A percentile compares a stretch with the other conserved stretches of the same genome.
Conservation (phyloP, 1,140 invertebrate genomes). For the Drosophila bocqueti region DNA sequence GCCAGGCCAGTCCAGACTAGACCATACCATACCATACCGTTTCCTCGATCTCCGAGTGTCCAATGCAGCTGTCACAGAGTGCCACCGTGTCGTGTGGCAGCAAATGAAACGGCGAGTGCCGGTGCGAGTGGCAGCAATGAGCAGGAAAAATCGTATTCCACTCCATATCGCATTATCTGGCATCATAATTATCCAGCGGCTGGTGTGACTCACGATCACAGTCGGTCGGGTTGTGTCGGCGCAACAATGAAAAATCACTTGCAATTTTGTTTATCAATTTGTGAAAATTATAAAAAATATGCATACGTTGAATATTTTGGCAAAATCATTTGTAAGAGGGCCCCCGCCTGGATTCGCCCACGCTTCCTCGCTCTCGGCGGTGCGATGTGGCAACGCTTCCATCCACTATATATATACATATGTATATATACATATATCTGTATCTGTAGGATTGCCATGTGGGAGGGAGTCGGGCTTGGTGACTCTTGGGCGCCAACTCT, state of each 20-base stretch:
- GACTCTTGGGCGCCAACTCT: conserved; percentile 62
- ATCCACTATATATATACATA: conserved; percentile 1
- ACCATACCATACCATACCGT: neutral
- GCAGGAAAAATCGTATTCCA: conserved; percentile 70
- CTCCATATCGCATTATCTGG: conserved; percentile 79
- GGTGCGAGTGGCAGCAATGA: conserved; percentile 48
- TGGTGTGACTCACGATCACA: conserved; percentile 58
- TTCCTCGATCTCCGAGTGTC: conserved; percentile 54
- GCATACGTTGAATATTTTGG: conserved; percentile 82
- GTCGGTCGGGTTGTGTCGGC: conserved; percentile 21
- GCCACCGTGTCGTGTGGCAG: conserved; percentile 73
- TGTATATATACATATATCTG: neutral
- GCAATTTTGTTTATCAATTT: conserved; percentile 84
- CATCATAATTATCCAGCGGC: conserved; percentile 77
- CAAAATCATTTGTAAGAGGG: conserved; percentile 76
- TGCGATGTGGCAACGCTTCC: conserved; percentile 66
- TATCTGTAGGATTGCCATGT: conserved; percentile 19
- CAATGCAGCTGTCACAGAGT: conserved; percentile 77
- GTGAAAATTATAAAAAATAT: conserved; percentile 84
- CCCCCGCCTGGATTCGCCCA: conserved; percentile 65
- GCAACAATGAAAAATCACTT: conserved; percentile 79
- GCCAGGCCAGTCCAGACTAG: neutral
- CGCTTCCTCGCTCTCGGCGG: conserved; percentile 35
- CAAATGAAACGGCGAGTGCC: conserved; percentile 47
- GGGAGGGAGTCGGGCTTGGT: conserved; percentile 22